Evolutionary conservation across 2,888 invertebrate genomes (phyloP), one percentile per base, ranked within the genome.

Genomic region (Lissonota sp.): DNA sequence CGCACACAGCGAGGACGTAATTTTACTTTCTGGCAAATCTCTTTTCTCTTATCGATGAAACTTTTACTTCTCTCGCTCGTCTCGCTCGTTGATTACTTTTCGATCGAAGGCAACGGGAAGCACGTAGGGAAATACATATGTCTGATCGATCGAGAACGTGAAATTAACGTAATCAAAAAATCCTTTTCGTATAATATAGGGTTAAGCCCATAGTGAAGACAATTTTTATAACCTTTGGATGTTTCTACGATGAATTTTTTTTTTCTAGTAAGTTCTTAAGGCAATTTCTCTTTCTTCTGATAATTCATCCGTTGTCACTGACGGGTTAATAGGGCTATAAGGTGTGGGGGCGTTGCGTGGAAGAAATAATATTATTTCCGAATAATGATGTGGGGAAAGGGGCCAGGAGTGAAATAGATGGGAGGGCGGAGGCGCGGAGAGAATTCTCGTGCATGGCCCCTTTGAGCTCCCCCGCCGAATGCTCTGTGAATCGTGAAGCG

Each of bases 351-450:
- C 49, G 69, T 51, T 64, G 37, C 76, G 55, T 49, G 42, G 57
- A 67, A 42, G 44, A 62, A 72, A 57, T 40, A 64, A 67, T 62
- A 71, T 80, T 26, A 73, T 76, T 80, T 26, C 7, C 44, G 37
- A 46, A 40, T 16, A 46, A 14, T 63, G 62, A 39, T 14, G 12
- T 46, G 26, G 62, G 51, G 55, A 75, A 63, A 69, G 39, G 60
- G 37, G 40, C 6, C n/a, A 62, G 51, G 63, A 71, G n/a, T 5
- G 16, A 44, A 40, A 55, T 16, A 7, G 42, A 55, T n/a, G 55
- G 55, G 53, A 76, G 67, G 62, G 26, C 26, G 26, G 26, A 62
- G 71, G 40, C 60, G 55, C 7, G 63, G 55, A 67, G 57, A 55
- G 63, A 64, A 63, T 62, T 44, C 73, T 46, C 39, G 64, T 49